Conservation (phyloP, 2,797 vertebrate genomes). For the Neomorphus geoffroyi region DNA sequence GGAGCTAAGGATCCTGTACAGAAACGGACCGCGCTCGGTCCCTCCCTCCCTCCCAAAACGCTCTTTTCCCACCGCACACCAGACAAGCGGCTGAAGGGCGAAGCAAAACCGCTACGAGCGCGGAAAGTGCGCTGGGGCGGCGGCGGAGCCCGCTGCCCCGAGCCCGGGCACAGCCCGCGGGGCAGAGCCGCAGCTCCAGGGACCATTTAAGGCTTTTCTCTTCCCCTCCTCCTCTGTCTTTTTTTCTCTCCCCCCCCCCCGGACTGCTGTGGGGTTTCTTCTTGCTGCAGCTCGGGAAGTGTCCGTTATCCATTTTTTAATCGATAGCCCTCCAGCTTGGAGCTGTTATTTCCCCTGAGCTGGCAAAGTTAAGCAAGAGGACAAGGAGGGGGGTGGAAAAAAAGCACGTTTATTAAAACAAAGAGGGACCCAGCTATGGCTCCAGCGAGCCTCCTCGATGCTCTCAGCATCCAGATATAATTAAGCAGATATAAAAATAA, state of each 20-base stretch:
- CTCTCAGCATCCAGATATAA: background rate
- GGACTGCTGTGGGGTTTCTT: background rate
- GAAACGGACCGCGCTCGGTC: background rate
- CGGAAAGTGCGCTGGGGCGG: background rate
- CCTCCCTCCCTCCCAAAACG: background rate
- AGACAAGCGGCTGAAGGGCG: accelerated
- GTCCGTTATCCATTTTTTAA: background rate
- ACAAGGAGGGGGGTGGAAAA: background rate
- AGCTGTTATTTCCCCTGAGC: background rate
- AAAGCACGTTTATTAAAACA: slow-evolving; percentile 32
- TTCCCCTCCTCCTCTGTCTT: background rate
- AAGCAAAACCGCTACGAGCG: background rate
- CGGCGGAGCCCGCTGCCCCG: background rate
- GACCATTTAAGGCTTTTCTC: slow-evolving; percentile 54
- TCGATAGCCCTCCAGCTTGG: background rate
- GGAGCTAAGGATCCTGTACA: background rate
- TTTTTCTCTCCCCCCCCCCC: accelerated
- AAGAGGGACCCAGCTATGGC: background rate
- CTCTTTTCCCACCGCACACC: background rate
- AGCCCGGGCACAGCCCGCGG: background rate
- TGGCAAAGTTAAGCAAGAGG: background rate
- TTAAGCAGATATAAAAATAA: background rate
- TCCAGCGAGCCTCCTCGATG: background rate
- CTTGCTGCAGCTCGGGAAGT: background rate
- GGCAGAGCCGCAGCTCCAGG: background rate